Evolutionary conservation across 2,888 invertebrate genomes (phyloP).

Genomic region (Ceraclea dissimilis): DNA sequence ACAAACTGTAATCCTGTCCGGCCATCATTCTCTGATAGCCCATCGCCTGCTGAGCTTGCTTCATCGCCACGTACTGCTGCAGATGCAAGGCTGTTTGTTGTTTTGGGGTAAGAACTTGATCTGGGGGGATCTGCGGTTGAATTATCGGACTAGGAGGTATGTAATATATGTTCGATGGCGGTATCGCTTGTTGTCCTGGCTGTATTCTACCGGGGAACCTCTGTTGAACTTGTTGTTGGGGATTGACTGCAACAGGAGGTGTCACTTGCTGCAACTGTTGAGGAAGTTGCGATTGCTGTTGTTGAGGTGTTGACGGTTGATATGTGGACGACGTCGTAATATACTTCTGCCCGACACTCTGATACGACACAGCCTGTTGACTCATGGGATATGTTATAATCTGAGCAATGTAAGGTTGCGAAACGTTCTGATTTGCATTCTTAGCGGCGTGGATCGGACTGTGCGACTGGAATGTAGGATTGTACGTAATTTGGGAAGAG

Average conservation of each 20-base stretch:
- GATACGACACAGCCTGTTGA: conserved; percentile 41
- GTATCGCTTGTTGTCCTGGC: conserved; percentile 27
- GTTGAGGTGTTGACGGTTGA: conserved; percentile 35
- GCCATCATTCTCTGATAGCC: conserved; percentile 32
- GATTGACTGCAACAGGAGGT: neutral
- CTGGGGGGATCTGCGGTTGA: conserved; percentile 29
- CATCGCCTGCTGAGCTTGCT: conserved; percentile 48
- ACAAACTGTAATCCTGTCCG: conserved; percentile 24
- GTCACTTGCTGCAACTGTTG: conserved; percentile 27
- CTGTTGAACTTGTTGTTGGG: conserved; percentile 1
- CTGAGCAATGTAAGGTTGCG: conserved; percentile 46
- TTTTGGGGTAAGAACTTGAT: conserved; percentile 41
- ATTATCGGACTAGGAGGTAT: conserved; percentile 32
- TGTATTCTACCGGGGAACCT: conserved; percentile 22
- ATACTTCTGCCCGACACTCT: conserved; percentile 39
- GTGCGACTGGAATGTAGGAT: conserved; percentile 49
- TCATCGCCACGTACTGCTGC: conserved; percentile 49
- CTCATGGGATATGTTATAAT: conserved; percentile 45
- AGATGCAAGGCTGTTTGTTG: conserved; percentile 46
- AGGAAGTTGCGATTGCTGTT: neutral
- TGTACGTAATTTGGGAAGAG: conserved; percentile 43
- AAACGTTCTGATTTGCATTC: conserved; percentile 23
- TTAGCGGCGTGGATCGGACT: conserved; percentile 44
- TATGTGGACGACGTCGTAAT: conserved; percentile 46
- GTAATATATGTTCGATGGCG: conserved; percentile 41